Evolutionary conservation across 2,113 vertebrate genomes (phyloP).

Genomic region (Nycticebus coucang): DNA sequence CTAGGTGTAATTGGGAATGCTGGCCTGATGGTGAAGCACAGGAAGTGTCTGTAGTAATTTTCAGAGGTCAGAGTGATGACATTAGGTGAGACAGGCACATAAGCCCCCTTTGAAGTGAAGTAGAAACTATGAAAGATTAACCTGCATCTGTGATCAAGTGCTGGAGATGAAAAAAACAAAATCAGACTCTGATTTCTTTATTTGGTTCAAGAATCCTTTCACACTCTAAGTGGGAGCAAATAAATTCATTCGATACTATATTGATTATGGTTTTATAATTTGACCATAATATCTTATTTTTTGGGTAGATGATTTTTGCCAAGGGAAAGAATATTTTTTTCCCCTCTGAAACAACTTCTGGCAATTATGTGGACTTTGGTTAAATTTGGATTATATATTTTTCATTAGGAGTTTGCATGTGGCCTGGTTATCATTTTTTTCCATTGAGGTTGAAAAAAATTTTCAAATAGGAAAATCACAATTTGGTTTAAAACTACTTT

Average conservation of each 20-base stretch:
- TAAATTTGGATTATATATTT: not conserved
- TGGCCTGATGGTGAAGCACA: not conserved
- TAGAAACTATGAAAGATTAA: not conserved
- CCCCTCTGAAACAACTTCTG: not conserved
- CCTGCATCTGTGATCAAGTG: not conserved
- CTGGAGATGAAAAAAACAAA: not conserved
- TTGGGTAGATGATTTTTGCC: not conserved
- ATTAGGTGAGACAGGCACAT: not conserved
- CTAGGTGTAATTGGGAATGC: not conserved
- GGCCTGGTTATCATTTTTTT: not conserved
- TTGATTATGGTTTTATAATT: slow-evolving; percentile 27
- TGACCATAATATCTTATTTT: not conserved
- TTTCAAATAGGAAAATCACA: slow-evolving; percentile 13
- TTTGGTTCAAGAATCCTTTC: not conserved
- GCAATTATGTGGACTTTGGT: slow-evolving; percentile 8
- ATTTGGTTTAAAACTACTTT: not conserved
- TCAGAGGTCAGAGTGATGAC: not conserved
- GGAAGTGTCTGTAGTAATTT: not conserved
- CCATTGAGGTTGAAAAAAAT: not conserved
- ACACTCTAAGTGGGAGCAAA: not conserved
- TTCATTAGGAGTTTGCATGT: slow-evolving; percentile 2
- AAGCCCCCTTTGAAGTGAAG: not conserved
- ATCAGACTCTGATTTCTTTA: not conserved
- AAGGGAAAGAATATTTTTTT: slow-evolving; percentile 7
- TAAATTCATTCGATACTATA: not conserved